phyloP scores from a whole-genome alignment of 2,797 vertebrate species.

The Lepilemur ruficaudatus region DNA sequence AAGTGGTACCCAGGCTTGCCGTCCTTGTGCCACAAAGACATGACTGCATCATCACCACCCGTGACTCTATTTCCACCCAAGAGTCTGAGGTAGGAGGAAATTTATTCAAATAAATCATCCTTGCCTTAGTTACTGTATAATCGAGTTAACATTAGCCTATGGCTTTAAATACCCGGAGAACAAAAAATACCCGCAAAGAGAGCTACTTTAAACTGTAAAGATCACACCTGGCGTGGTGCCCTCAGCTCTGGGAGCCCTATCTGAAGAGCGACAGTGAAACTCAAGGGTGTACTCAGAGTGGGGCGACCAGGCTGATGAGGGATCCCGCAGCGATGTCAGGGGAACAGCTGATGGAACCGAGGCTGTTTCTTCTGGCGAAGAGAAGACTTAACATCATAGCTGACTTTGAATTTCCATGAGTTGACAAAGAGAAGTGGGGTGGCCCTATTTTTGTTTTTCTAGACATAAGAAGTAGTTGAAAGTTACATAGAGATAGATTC shows the following conservation, averaged over 20 bases:
- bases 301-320: neutral
- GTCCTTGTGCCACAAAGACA: neutral
- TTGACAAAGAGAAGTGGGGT: neutral
- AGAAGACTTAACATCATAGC: neutral
- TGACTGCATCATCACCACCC: neutral
- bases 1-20: rapidly evolving
- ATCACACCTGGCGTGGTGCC: rapidly evolving
- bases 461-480: neutral
- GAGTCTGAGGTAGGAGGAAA: neutral
- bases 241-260: neutral
- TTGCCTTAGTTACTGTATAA: neutral
- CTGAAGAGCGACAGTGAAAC: neutral
- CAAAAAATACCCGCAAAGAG: neutral
- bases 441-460: neutral
- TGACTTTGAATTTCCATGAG: neutral
- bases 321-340: neutral
- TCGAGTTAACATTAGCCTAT: neutral
- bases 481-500: neutral
- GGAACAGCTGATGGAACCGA: neutral
- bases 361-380: neutral
- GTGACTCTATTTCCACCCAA: neutral
- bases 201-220: neutral
- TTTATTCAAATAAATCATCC: neutral
- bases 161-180: neutral
- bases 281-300: neutral